These are phyloP conservation scores for Ranitomeya variabilis DNA, from an alignment of 2,113 vertebrate species.

Conservation along the genomic window DNA sequence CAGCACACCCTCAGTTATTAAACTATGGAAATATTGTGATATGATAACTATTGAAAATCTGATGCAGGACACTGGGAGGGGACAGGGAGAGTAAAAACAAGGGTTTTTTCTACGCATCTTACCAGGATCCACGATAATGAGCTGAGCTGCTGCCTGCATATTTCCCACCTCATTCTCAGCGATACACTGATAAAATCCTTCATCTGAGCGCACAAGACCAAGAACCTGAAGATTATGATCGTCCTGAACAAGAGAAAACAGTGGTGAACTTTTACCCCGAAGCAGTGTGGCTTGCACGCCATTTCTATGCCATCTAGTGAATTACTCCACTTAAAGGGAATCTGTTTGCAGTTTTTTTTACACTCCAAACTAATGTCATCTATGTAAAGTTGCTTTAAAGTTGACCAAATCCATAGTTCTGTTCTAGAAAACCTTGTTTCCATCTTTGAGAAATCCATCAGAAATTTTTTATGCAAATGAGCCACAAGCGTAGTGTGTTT, in stretches of 20 bases:
- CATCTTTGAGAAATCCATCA: no score
- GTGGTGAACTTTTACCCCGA: background rate
- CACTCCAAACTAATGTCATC: no score
- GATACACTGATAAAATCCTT: conserved; percentile 98
- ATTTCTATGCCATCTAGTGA: background rate
- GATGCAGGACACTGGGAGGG: background rate
- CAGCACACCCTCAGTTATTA: conserved; percentile 12
- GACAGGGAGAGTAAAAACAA: background rate
- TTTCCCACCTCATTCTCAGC: conserved; percentile 96
- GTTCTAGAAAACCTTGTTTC: no score
- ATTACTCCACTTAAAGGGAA: no score
- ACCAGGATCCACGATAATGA: conserved; percentile 96
- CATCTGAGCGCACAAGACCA: conserved; percentile 95
- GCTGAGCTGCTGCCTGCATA: conserved; percentile 89
- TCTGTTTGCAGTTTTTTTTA: no score
- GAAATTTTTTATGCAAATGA: no score
- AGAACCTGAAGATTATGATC: conserved; percentile 97
- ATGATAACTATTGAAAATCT: background rate
- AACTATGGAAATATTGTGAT: conserved; percentile 16
- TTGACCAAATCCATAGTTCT: no score
- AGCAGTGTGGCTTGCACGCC: background rate
- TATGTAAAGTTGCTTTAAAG: no score
- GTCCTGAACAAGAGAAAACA: conserved; percentile 75
- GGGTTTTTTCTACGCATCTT: conserved; percentile 65
- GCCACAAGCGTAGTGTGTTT: no score